Conservation (phyloP, 2,797 vertebrate genomes). For the Scolopax rusticola region DNA sequence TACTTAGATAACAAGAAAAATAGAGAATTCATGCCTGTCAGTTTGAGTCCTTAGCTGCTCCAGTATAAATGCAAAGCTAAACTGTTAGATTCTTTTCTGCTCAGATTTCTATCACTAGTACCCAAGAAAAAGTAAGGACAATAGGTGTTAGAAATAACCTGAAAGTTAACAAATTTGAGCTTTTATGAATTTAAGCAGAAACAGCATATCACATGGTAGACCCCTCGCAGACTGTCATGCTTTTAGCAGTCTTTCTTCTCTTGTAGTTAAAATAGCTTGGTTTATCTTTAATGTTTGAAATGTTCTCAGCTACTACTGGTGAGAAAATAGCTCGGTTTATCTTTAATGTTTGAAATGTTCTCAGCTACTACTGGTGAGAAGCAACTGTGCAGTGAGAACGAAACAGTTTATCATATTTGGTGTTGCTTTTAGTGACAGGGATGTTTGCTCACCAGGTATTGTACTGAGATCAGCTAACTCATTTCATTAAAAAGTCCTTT, state of each 20-base stretch:
- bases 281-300: background rate
- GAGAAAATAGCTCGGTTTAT: background rate
- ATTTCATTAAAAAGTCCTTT: slow-evolving; percentile 55
- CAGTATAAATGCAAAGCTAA: background rate
- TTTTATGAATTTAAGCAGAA: background rate
- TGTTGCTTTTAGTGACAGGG: background rate
- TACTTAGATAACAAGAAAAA: background rate
- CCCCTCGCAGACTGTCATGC: background rate
- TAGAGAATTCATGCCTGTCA: background rate
- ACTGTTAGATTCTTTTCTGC: background rate
- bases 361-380: slow-evolving; percentile 1
- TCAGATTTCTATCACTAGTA: background rate
- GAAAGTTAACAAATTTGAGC: background rate
- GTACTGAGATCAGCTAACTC: slow-evolving; percentile 7
- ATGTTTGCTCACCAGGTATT: background rate
- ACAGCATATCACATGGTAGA: background rate
- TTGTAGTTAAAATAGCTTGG: background rate
- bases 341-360: background rate
- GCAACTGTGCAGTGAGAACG: background rate
- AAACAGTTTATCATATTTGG: background rate
- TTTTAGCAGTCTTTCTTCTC: background rate
- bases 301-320: background rate
- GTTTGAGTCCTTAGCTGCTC: background rate
- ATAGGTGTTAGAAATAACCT: background rate
- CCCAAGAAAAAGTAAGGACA: background rate